phyloP scores from a whole-genome alignment of 1,140 invertebrate genomes.

The Ptiloglossa arizonensis region DNA sequence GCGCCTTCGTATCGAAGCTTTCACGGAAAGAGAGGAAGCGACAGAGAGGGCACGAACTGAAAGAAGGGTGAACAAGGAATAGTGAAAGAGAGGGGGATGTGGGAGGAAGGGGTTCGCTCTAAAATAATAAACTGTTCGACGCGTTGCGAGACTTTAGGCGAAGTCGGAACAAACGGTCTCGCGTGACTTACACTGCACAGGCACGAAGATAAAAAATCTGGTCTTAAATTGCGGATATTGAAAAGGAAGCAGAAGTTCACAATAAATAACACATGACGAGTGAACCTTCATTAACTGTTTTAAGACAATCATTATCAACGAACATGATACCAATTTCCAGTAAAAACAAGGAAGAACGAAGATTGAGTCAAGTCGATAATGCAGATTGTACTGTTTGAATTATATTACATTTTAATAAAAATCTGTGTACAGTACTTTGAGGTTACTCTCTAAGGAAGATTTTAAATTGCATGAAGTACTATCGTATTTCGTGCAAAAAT shows the following conservation, averaged over 20 bases:
- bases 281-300: neutral
- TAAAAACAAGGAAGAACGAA: no score
- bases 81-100: slow-evolving; percentile 16
- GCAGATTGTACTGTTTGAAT: no score
- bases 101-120: slow-evolving; percentile 65
- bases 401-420: no score
- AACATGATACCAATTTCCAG: no score
- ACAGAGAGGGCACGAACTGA: slow-evolving; percentile 4
- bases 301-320: no score
- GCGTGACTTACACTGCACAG: slow-evolving; percentile 35
- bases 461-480: no score
- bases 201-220: slow-evolving; percentile 15
- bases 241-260: neutral
- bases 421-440: no score
- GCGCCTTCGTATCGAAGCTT: slow-evolving; percentile 4
- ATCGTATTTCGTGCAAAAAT: no score
- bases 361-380: no score
- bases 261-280: neutral
- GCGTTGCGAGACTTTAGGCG: slow-evolving; percentile 47
- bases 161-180: slow-evolving; percentile 28
- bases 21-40: slow-evolving; percentile 3
- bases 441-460: no score
- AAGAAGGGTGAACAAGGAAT: slow-evolving; percentile 41
- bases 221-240: neutral
- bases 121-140: slow-evolving; percentile 72